A percentile compares a stretch with the other conserved stretches of the same genome.
Evolutionary conservation across 1,140 invertebrate species (phyloP).

Genomic region (Carposina sasakii): DNA sequence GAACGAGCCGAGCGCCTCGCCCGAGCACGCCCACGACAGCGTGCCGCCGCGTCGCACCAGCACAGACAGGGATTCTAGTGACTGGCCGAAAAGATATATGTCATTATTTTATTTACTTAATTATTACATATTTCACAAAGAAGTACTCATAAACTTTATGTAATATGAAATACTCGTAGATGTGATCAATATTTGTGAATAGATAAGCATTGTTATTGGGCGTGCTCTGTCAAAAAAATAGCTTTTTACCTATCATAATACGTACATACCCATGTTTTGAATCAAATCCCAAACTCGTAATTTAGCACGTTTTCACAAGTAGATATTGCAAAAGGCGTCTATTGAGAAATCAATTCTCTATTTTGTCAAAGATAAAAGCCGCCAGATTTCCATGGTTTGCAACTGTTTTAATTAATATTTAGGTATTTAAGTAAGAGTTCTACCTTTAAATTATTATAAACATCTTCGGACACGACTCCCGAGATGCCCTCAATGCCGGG

Average conservation of each 20-base stretch:
- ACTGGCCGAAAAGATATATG: slow-evolving; percentile 26
- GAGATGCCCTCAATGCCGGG: slow-evolving; percentile 40
- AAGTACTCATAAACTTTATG: neutral
- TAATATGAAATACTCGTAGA: neutral
- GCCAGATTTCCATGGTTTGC: neutral
- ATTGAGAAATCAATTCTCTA: neutral
- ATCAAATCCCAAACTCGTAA: neutral
- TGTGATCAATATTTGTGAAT: too few species aligned
- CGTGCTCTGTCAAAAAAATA: too few species aligned
- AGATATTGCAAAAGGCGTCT: neutral
- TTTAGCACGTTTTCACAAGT: neutral
- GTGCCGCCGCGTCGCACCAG: slow-evolving; percentile 34
- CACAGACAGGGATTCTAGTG: slow-evolving; percentile 38
- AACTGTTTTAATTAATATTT: neutral
- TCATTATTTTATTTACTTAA: neutral
- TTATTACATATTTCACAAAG: neutral
- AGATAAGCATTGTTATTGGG: too few species aligned
- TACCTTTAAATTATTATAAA: slow-evolving; percentile 57
- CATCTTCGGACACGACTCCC: slow-evolving; percentile 42
- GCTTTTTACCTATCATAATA: too few species aligned
- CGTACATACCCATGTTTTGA: neutral
- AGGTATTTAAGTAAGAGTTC: neutral
- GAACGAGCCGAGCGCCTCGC: slow-evolving; percentile 22
- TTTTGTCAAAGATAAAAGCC: neutral
- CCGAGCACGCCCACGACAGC: slow-evolving; percentile 51